Percentiles rank a stretch among this genome's conserved stretches.
Conservation (phyloP, 1,140 invertebrate species). For the Dendroctonus valens region DNA sequence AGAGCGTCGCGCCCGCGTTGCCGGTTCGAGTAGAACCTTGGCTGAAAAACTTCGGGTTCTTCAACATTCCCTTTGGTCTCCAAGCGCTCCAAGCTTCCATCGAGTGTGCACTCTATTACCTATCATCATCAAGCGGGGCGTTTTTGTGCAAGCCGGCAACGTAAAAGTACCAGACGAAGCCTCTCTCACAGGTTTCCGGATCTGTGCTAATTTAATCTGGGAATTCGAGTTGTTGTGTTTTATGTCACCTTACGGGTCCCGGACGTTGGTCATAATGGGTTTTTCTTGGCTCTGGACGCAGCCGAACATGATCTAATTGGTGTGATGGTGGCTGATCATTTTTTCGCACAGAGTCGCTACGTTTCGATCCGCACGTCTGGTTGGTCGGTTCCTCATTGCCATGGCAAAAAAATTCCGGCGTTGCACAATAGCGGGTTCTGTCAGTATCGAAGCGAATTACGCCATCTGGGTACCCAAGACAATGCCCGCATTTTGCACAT, state of each 20-base stretch:
- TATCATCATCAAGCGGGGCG: background rate
- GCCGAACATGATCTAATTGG: too few species aligned
- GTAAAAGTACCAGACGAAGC: background rate
- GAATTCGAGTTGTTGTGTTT: background rate
- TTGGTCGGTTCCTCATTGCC: too few species aligned
- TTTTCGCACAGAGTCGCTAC: too few species aligned
- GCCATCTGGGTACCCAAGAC: too few species aligned
- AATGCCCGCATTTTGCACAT: too few species aligned
- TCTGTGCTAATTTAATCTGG: background rate
- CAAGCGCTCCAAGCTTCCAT: background rate
- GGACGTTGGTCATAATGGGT: too few species aligned
- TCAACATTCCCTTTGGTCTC: background rate
- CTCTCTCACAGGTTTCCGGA: background rate
- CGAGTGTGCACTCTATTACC: background rate
- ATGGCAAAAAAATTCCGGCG: too few species aligned
- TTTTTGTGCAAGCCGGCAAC: background rate
- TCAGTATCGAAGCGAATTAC: too few species aligned
- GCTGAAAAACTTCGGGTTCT: background rate
- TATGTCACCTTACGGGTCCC: background rate
- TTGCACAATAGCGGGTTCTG: too few species aligned
- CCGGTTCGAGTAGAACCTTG: background rate
- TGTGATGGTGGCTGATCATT: too few species aligned
- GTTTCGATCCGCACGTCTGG: too few species aligned
- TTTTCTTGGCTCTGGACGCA: too few species aligned
- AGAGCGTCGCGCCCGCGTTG: background rate